These are phyloP conservation scores for Dinoponera quadriceps DNA, from an alignment of 1,140 invertebrate species.

Conservation along the genomic window DNA sequence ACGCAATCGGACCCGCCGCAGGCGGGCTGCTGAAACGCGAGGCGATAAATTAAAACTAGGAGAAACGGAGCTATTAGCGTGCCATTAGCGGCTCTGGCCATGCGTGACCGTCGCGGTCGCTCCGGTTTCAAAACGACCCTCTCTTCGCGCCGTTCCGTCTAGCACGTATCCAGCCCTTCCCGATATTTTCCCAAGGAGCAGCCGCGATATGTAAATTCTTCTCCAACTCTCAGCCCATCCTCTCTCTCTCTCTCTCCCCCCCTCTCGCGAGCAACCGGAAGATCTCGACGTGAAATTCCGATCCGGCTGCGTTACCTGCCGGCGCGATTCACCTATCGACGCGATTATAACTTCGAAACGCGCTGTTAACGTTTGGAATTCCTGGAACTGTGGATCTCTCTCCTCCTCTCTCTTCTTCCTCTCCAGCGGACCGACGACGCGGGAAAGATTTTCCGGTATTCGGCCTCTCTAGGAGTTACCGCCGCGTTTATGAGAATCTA, in stretches of 20 bases:
- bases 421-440: neutral
- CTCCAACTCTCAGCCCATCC: neutral
- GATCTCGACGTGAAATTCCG: conserved; percentile 27
- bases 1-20: conserved; percentile 70
- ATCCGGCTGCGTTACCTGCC: neutral
- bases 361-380: conserved; percentile 36
- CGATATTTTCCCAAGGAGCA: conserved; percentile 10
- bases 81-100: conserved; percentile 80
- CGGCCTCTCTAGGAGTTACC: neutral
- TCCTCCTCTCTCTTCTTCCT: too few relatives aligned
- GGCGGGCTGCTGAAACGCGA: conserved; percentile 51
- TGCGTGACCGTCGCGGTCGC: conserved; percentile 78
- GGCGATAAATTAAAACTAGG: conserved; percentile 83
- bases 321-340: conserved; percentile 11
- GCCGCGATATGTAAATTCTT: conserved; percentile 36
- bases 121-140: conserved; percentile 71
- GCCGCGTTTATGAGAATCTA: neutral
- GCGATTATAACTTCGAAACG: conserved; percentile 46
- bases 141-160: neutral
- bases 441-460: neutral
- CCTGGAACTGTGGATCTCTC: neutral
- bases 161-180: neutral
- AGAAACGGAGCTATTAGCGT: conserved; percentile 82
- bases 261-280: conserved; percentile 15
- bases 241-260: too few relatives aligned